These are phyloP conservation scores for Halyomorpha halys DNA, from an alignment of 1,140 invertebrate genomes.

Conservation along the genomic window DNA sequence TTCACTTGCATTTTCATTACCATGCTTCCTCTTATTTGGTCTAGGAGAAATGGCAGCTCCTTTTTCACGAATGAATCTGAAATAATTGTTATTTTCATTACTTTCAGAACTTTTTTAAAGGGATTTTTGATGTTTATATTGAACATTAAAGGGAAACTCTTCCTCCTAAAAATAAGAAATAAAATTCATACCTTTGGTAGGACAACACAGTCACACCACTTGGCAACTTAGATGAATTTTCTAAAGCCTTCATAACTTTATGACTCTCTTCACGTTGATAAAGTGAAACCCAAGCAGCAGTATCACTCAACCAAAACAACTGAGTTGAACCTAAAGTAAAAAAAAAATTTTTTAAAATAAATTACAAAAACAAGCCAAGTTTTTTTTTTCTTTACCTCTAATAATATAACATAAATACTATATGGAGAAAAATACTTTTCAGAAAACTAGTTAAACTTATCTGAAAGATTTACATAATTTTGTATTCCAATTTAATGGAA, in stretches of 20 bases:
- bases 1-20: not conserved
- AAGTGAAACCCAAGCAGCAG: constrained; percentile 3
- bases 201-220: not conserved
- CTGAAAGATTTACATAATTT: too few relatives aligned
- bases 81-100: not conserved
- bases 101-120: not conserved
- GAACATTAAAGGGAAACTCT: too few relatives aligned
- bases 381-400: too few relatives aligned
- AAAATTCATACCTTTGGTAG: not conserved
- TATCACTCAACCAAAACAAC: constrained; percentile 11
- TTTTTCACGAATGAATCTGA: not conserved
- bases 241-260: not conserved
- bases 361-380: too few relatives aligned
- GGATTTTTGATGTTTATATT: too few relatives aligned
- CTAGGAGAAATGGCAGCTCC: constrained; percentile 4
- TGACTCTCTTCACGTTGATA: not conserved
- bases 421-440: too few relatives aligned
- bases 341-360: too few relatives aligned
- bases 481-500: too few relatives aligned
- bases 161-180: too few relatives aligned
- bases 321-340: not conserved
- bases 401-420: too few relatives aligned
- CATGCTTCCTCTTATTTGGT: not conserved
- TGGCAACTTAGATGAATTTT: not conserved
- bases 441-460: too few relatives aligned